These are phyloP conservation scores for Oncorhynchus tshawytscha DNA, from an alignment of 2,113 vertebrate genomes.

Conservation along the genomic window DNA sequence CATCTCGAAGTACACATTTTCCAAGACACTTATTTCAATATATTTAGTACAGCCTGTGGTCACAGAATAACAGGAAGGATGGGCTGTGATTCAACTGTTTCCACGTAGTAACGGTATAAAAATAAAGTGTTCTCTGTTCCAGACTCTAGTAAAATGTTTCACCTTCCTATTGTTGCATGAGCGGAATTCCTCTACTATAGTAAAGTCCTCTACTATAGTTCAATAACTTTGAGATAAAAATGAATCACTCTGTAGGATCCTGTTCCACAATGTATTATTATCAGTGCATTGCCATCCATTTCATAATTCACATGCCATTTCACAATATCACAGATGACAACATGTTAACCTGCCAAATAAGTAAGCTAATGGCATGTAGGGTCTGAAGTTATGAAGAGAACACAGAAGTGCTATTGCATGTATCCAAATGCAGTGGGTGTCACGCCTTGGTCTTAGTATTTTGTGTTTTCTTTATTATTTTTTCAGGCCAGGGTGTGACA, in stretches of 20 bases:
- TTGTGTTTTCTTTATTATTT: too few relatives aligned
- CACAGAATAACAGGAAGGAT: constrained; percentile 63
- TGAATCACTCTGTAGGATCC: background rate
- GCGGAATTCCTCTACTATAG: background rate
- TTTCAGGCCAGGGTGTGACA: too few relatives aligned
- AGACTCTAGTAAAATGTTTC: constrained; percentile 31
- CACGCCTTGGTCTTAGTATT: too few relatives aligned
- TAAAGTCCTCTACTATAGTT: background rate
- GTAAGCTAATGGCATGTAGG: too few relatives aligned
- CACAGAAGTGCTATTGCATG: too few relatives aligned
- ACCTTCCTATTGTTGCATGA: constrained; percentile 32
- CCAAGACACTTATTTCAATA: background rate
- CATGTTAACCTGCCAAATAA: too few relatives aligned
- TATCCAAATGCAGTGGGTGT: too few relatives aligned
- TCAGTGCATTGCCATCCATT: background rate
- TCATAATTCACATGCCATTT: too few relatives aligned
- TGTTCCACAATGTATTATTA: background rate
- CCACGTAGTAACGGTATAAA: constrained; percentile 59
- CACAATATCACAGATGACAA: too few relatives aligned
- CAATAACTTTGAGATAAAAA: background rate
- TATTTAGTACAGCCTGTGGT: constrained; percentile 22
- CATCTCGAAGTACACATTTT: constrained; percentile 11
- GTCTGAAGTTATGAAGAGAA: too few relatives aligned
- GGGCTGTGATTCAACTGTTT: constrained; percentile 57
- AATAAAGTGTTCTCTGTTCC: constrained; percentile 41